Conservation (phyloP, 1,140 invertebrate species). For the Cotesia typhae region DNA sequence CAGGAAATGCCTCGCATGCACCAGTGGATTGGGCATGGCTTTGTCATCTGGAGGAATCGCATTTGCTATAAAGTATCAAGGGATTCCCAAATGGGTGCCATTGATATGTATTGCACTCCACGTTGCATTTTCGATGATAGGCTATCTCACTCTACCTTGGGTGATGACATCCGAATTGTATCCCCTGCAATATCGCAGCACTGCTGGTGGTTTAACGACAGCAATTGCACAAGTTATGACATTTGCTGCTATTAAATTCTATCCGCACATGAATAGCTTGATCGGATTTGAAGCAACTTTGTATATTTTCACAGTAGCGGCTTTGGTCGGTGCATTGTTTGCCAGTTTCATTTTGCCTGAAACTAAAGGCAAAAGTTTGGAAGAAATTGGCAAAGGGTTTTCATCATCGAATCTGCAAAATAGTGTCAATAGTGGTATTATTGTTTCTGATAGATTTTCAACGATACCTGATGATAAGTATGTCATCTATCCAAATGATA, state of each 20-base stretch:
- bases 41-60: constrained; percentile 70
- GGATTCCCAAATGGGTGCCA: constrained; percentile 62
- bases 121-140: constrained; percentile 77
- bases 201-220: constrained; percentile 75
- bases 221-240: constrained; percentile 77
- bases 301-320: constrained; percentile 78
- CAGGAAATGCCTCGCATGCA: constrained; percentile 73
- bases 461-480: constrained; percentile 17
- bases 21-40: constrained; percentile 72
- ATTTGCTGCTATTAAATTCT: constrained; percentile 76
- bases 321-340: constrained; percentile 73
- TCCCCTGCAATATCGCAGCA: constrained; percentile 72
- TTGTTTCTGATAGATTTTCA: constrained; percentile 7
- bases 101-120: constrained; percentile 73
- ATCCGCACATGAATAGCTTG: constrained; percentile 69
- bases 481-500: neutral
- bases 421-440: neutral
- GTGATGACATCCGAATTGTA: constrained; percentile 81
- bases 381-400: constrained; percentile 78
- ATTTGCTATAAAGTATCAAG: constrained; percentile 49
- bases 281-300: constrained; percentile 76
- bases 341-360: constrained; percentile 79
- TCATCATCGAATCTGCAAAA: constrained; percentile 42
- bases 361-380: constrained; percentile 80
- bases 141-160: constrained; percentile 78